These are phyloP conservation scores for Eolophus roseicapilla DNA, from an alignment of 2,113 vertebrate genomes.

Conservation along the genomic window DNA sequence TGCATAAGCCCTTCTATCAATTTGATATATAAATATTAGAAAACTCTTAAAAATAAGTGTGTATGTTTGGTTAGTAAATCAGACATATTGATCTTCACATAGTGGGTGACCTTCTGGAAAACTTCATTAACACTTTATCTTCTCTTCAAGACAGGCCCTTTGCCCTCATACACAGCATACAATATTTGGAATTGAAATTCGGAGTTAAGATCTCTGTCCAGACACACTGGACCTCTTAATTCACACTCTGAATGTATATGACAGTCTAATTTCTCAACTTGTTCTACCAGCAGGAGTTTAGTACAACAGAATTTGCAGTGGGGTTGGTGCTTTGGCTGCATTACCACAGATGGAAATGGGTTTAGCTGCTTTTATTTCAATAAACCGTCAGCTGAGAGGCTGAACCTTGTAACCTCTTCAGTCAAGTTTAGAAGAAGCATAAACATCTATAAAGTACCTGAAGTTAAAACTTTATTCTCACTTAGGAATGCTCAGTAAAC, in stretches of 20 bases:
- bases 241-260: background rate
- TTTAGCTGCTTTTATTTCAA: background rate
- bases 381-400: background rate
- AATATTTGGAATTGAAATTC: background rate
- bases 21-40: constrained; percentile 35
- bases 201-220: background rate
- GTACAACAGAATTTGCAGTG: background rate
- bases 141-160: background rate
- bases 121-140: constrained; percentile 9
- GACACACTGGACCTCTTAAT: background rate
- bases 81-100: constrained; percentile 15
- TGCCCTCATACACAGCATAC: background rate
- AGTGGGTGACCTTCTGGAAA: background rate
- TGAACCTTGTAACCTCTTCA: background rate
- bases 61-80: constrained; percentile 24
- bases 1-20: constrained; percentile 28
- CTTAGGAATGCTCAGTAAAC: background rate
- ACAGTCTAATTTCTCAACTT: background rate
- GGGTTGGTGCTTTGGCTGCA: fast-evolving
- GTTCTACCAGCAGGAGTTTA: background rate
- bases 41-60: constrained; percentile 27
- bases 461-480: background rate
- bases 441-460: background rate
- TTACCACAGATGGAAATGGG: fast-evolving
- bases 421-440: background rate